Base-by-base conservation (phyloP, 2,888 invertebrate species). In the Carterocephalus palaemon region DNA sequence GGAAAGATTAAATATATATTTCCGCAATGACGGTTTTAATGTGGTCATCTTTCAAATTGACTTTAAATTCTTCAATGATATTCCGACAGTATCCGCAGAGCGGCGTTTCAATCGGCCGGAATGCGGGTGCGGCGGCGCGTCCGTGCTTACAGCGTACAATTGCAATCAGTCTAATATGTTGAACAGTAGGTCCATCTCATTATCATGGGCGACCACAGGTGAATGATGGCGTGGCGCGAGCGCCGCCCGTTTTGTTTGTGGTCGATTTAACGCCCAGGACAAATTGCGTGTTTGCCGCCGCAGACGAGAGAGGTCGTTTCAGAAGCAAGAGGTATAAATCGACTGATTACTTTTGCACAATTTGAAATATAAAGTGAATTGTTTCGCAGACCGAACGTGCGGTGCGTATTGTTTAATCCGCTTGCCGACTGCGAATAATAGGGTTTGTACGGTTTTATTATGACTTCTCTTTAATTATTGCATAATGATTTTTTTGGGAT, bases 101-200 rank as follows among this genome's bases (percentile, higher is more conserved):
- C 16, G 59, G 57, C 61, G 66, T 73, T 76, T 67, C 75, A 70
- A 76, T 75, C 67, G 73, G 60, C 56, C 56, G 54, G 59, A 34
- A 42, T 34, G 34, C 42, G 42, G 61, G 69, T 69, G 64, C 64
- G 65, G 67, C 60, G 64, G 63, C 67, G 69, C 52, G 70, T 72
- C 67, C 63, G 57, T 59, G 64, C 66, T 62, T 64, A 62, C 56
- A 57, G 64, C 63, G 62, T 65, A 73, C 76, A 77, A 79, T 79
- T 78, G 81, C 82, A 82, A 84, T 84, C 84, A 82, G 79, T 75
- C 81, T 84, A 84, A 84, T 84, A 84, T 82, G 84, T 78, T 81
- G 77, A 75, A 81, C 75, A 75, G 81, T 78, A 73, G 80, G 77
- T 78, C 75, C 79, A 85, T 85, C 86, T 86, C 86, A 86, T 86